Evolutionary conservation across 2,797 vertebrate species (phyloP).

Genomic region (Dendrocincla tyrannina): DNA sequence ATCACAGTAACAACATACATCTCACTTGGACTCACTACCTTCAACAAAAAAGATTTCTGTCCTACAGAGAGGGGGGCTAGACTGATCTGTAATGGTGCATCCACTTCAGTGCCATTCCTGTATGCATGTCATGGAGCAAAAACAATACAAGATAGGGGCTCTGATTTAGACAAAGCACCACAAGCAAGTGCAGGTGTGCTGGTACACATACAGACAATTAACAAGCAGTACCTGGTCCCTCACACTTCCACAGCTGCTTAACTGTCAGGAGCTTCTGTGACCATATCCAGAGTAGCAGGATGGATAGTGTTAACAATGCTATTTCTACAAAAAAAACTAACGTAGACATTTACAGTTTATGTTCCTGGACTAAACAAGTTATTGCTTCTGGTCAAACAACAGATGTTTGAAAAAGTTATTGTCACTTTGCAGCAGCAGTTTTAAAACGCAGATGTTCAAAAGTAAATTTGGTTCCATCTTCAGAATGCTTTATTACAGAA

Average conservation of each 20-base stretch:
- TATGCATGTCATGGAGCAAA: neutral
- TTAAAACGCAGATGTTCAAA: neutral
- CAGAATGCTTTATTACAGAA: neutral
- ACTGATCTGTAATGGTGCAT: neutral
- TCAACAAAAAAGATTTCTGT: neutral
- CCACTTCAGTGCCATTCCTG: neutral
- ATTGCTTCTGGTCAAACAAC: conserved; percentile 3
- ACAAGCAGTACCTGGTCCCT: neutral
- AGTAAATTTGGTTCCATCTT: neutral
- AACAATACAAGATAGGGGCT: neutral
- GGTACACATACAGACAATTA: neutral
- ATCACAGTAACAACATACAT: neutral
- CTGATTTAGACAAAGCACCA: neutral
- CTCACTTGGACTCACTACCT: neutral
- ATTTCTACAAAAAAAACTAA: neutral
- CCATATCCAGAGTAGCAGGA: neutral
- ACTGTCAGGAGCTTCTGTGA: neutral
- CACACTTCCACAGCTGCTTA: neutral
- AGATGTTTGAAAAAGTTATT: neutral
- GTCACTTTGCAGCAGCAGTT: neutral
- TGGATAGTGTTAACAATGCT: neutral
- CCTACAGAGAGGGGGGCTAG: neutral
- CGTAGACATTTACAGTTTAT: neutral
- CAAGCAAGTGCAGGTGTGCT: neutral
- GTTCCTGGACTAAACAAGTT: neutral